Base-by-base conservation (phyloP, 1,140 invertebrate species). In the Pseudoatta argentina region DNA sequence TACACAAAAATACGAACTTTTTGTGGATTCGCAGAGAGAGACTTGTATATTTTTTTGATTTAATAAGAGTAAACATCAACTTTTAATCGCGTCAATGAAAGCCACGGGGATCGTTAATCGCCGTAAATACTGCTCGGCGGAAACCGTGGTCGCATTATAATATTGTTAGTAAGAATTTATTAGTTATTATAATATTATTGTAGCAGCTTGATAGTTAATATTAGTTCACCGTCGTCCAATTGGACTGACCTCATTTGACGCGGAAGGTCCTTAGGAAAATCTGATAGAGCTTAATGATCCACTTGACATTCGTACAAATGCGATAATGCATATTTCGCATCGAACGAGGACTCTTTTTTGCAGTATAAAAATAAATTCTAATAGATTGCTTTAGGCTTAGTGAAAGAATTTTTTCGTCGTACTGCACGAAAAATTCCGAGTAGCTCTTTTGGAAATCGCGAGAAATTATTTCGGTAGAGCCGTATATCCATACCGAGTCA, bases 311-410 rank as follows among this genome's bases (percentile, higher is more conserved):
- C 69, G 79, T 73, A 82, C 53, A 14, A 59, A 61, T 48, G 44
- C 66, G 66, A 63, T 12, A 55, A 55, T 30, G 76, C 76, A 53
- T 71, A 83, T 34, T 24, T 75, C 16, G 69, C 55, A 63, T 83
- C 59, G 69, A 71, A 63, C 44, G 44, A 73, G 55, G 24, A 75
- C 14, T 51, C 21, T 61, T 71, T 61, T 71, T 71, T 81, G 66
- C 51, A 75, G 69, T 83, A 83, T 75, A 83, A 83, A 83, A 83
- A 83, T 83, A 83, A 83, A n/a, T 83, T 83, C 57, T 83, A 83
- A 64, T 83, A 83, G 79, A 83, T 83, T 73, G 79, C 55, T 75
- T 73, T 83, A 83, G 27, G 73, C 61, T 61, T 83, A 83, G 34
- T 75, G 55, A 83, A 83, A 73, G 21, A 48, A 75, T 75, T 48